These are phyloP conservation scores for Adela reaumurella DNA, from an alignment of 2,888 invertebrate genomes.

Conservation along the genomic window DNA sequence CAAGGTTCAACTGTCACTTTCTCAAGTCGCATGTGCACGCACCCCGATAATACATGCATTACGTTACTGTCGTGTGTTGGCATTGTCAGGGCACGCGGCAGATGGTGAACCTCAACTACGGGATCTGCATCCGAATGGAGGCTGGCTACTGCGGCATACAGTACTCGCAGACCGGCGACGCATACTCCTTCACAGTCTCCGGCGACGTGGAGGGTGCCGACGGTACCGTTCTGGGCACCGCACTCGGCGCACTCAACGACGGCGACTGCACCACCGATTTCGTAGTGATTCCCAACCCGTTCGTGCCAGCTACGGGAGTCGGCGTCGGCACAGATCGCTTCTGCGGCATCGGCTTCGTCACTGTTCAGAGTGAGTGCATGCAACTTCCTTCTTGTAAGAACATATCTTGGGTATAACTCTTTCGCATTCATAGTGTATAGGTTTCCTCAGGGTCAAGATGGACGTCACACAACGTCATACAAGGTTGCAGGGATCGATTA, in stretches of 20 bases:
- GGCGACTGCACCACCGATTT: conserved; percentile 67
- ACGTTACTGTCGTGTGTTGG: no score
- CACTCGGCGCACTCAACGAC: conserved; percentile 52
- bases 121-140: conserved; percentile 71
- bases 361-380: conserved; percentile 61
- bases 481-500: no score
- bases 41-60: no score
- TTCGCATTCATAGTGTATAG: no score
- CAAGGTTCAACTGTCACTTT: no score
- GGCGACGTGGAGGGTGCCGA: conserved; percentile 66
- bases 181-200: conserved; percentile 67
- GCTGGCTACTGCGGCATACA: conserved; percentile 70
- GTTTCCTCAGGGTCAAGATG: no score
- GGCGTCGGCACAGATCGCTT: conserved; percentile 62
- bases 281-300: conserved; percentile 70
- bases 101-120: conserved; percentile 69
- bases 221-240: conserved; percentile 57
- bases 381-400: no score
- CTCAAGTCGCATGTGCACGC: no score
- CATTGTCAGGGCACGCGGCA: conserved; percentile 70
- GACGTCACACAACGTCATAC: no score
- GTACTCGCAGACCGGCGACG: conserved; percentile 56
- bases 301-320: conserved; percentile 32
- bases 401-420: no score
- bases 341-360: conserved; percentile 68